Evolutionary conservation across 92 coral and sea anemone species (phyloP), one percentile per base, ranked within the genome.

Genomic region (Bergia puertoricense): DNA sequence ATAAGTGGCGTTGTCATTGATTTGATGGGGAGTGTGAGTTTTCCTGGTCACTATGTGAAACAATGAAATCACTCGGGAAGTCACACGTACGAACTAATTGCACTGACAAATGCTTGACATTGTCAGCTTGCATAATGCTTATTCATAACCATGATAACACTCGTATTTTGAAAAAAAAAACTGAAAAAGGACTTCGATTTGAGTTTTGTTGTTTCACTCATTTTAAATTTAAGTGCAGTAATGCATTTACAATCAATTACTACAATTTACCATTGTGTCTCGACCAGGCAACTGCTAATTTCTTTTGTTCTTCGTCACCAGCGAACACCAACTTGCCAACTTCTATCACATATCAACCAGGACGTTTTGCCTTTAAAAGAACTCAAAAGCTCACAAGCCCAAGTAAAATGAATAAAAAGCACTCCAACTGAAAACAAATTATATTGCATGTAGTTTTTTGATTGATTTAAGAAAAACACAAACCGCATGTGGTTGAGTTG

Each of bases 221-320:
- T 46, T 84, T 38, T 48, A 41, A 84, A 36, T 46, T 3, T 48
- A 66, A 82, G 76, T 69, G 42, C 36, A 68, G 59, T 69, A 69
- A 84, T 45, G 78, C 69, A 69, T 71, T 42, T 18, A 42, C 37
- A 41, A n/a, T 82, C 67, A 15, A 0, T 23, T 36, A 69, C 67
- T 84, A 46, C 77, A 71, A 68, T 39, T 48, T 62, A 74, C 36
- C 79, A 69, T 84, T 84, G 78, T 50, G 46, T 45, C 23, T 30
- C 42, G 43, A 6, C 66, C 77, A 84, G 4, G 43, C 87, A 14
- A 67, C 69, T 71, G 66, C 75, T 69, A 22, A 30, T 44, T 68
- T 44, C 20, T 14, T 83, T 44, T 83, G 56, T 69, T 46, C 66
- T 54, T 80, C 48, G 69, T 80, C 72, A 46, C 62, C 30, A 30